These are phyloP conservation scores for Alcedo atthis DNA, from an alignment of 2,797 vertebrate species.

Conservation along the genomic window DNA sequence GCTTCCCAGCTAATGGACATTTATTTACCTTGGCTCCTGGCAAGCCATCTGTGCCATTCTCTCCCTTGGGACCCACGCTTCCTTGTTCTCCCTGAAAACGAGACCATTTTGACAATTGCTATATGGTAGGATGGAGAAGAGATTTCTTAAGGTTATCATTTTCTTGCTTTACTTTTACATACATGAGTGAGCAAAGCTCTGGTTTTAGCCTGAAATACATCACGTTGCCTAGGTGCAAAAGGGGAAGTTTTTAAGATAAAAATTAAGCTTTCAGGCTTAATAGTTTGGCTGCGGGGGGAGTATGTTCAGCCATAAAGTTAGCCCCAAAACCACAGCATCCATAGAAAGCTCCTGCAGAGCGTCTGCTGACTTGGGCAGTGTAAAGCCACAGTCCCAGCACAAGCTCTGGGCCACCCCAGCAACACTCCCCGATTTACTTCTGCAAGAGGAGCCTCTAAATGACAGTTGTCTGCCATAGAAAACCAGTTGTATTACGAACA, in stretches of 20 bases:
- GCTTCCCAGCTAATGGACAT: neutral
- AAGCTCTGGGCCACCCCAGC: neutral
- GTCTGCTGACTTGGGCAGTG: rapidly evolving
- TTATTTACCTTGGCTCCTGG: conserved; percentile 85
- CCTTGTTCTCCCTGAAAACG: conserved; percentile 87
- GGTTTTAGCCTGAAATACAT: neutral
- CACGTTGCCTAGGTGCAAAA: neutral
- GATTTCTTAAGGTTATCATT: neutral
- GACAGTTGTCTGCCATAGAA: neutral
- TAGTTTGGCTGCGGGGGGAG: neutral
- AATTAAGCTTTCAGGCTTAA: neutral
- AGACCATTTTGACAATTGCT: neutral
- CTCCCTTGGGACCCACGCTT: conserved; percentile 77
- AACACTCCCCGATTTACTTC: neutral
- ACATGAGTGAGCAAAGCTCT: neutral
- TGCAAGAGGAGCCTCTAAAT: neutral
- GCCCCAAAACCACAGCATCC: rapidly evolving
- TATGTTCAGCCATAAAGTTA: neutral
- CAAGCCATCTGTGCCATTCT: conserved; percentile 83
- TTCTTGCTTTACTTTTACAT: neutral
- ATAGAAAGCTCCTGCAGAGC: rapidly evolving
- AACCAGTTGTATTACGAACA: rapidly evolving
- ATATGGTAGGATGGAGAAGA: neutral
- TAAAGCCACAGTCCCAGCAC: neutral
- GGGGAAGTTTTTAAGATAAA: neutral